These are phyloP conservation scores for Pocillopora damicornis DNA, from an alignment of 64 coral and sea anemone genomes.

Conservation along the genomic window DNA sequence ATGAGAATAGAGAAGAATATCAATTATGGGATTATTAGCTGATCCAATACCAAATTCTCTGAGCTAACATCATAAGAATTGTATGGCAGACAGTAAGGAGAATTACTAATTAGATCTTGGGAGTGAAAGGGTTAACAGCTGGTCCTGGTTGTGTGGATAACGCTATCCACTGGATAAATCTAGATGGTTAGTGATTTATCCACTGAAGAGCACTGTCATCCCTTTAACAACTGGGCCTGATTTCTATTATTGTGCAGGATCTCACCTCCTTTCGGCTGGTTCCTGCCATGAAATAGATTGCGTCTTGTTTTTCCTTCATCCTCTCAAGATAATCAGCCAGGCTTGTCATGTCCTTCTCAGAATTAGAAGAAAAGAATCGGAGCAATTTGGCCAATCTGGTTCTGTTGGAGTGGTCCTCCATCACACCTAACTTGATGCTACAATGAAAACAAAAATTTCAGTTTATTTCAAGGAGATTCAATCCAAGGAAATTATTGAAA, in stretches of 20 bases:
- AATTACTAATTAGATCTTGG: too few species aligned
- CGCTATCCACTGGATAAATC: too few species aligned
- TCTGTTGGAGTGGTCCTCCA: slow-evolving; percentile 98
- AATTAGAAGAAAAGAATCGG: slow-evolving; percentile 92
- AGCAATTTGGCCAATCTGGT: slow-evolving; percentile 92
- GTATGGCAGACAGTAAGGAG: too few species aligned
- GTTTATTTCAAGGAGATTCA: background rate
- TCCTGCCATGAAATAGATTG: slow-evolving; percentile 98
- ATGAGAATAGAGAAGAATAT: too few species aligned
- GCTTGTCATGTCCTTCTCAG: slow-evolving; percentile 88
- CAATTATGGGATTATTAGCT: too few species aligned
- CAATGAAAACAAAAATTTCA: background rate
- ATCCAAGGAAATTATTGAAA: background rate
- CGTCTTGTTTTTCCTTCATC: slow-evolving; percentile 99
- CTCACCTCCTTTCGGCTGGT: slow-evolving; percentile 87
- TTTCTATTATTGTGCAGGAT: background rate
- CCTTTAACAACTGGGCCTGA: background rate
- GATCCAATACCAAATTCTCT: too few species aligned
- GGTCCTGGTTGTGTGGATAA: too few species aligned
- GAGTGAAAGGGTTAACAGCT: too few species aligned
- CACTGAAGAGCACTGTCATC: too few species aligned
- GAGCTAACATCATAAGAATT: too few species aligned
- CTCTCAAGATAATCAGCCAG: slow-evolving; percentile 88
- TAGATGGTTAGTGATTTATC: too few species aligned
- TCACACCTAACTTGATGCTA: slow-evolving; percentile 94